Base-by-base conservation (phyloP, 2,888 invertebrate genomes). In the Leptinotarsa haldemani region DNA sequence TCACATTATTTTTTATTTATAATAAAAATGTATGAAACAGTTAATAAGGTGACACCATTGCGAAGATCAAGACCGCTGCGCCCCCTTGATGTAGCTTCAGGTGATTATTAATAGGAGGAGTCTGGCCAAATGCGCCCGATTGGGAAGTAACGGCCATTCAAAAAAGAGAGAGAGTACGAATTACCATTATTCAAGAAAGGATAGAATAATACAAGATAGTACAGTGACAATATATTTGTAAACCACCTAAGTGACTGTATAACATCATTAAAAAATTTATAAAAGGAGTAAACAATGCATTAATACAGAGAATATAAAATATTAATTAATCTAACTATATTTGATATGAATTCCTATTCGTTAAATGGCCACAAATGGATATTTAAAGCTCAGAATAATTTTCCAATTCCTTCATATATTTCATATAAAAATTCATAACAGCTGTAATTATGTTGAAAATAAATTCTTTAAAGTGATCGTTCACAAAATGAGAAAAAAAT, bases 251-350 rank as follows among this genome's bases (percentile, higher is more conserved):
- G 53, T 53, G 53, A 67, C 53, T 76, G 79, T 76, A 79, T 78
- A 80, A 81, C 79, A 80, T 76, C 74, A 80, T 79, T 80, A 78
- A 80, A 79, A 76, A 74, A 76, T 78, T 77, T 70, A 76, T 77
- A 76, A 78, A 77, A 77, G 75, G 77, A 77, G 76, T 80, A 81
- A 76, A 80, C 76, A 77, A 79, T 80, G 78, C 71, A 80, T 69
- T 75, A 71, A 76, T 71, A 75, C 77, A 80, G 72, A 78, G 74
- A 77, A 80, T 77, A 79, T 78, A 81, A 81, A 80, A 78, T 77
- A 79, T 81, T 77, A 40, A 9, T 40, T 40, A 77, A 73, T 46
- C 30, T 63, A 64, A 18, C 63, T 71, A 50, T 67, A 71, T 68
- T 48, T 50, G 68, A 61, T 63, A 40, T 68, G 61, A 64, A 61